These are phyloP conservation scores for Chrysolina haemoptera DNA, from an alignment of 2,888 invertebrate genomes.

Conservation along the genomic window DNA sequence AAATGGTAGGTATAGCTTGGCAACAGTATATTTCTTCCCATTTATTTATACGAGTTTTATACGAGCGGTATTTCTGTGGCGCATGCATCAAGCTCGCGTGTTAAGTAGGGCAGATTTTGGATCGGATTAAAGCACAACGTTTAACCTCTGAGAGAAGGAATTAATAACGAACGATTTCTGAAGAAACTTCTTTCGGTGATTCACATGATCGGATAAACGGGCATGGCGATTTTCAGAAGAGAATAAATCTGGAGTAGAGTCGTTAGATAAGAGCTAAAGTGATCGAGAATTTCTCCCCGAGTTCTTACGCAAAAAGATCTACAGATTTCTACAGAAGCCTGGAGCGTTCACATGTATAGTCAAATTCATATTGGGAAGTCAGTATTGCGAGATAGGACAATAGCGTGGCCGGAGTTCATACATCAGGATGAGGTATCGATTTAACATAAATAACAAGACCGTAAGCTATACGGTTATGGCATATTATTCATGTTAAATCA, in stretches of 20 bases:
- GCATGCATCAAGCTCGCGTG: constrained; percentile 24
- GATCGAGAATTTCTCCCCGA: too few species aligned
- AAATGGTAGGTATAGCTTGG: not conserved
- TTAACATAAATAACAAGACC: too few species aligned
- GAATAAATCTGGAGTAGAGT: not conserved
- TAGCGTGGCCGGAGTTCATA: too few species aligned
- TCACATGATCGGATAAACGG: constrained; percentile 17
- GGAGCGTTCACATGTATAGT: too few species aligned
- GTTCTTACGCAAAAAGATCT: too few species aligned
- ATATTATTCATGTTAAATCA: too few species aligned
- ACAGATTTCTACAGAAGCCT: too few species aligned
- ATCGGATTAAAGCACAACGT: constrained; percentile 23
- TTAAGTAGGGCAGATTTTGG: constrained; percentile 25
- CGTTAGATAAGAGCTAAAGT: not conserved
- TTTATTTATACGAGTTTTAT: constrained; percentile 12
- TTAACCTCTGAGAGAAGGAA: constrained; percentile 10
- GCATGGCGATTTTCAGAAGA: not conserved
- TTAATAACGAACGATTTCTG: constrained; percentile 17
- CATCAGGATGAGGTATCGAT: too few species aligned
- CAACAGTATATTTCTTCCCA: constrained; percentile 7
- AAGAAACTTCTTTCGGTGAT: constrained; percentile 7
- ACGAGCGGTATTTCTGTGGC: not conserved
- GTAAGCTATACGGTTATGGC: too few species aligned
- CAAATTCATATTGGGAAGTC: too few species aligned
- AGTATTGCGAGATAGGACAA: too few species aligned